Percentiles rank a stretch among this genome's conserved stretches.
These are phyloP conservation scores for Tursiops truncatus DNA, from an alignment of 2,113 vertebrate genomes.

Conservation along the genomic window DNA sequence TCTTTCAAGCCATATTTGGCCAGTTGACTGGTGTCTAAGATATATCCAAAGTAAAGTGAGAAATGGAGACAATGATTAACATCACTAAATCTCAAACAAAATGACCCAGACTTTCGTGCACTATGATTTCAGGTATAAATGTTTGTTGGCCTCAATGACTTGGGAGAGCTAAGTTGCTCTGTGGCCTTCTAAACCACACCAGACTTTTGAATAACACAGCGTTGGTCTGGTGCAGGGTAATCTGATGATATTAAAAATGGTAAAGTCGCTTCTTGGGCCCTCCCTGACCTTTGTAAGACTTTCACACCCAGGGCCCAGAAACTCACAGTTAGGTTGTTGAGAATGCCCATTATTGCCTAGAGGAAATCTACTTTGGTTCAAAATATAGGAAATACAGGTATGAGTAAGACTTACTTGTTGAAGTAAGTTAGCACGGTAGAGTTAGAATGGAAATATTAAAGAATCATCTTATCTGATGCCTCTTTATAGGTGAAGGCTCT, in stretches of 20 bases:
- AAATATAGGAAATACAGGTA: neutral
- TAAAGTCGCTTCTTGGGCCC: neutral
- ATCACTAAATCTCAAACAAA: neutral
- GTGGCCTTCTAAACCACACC: neutral
- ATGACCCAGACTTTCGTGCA: neutral
- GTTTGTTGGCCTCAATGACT: neutral
- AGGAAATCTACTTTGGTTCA: slow-evolving; percentile 7
- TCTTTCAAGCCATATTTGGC: neutral
- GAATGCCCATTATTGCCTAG: neutral
- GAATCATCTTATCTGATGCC: neutral
- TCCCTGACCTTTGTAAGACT: neutral
- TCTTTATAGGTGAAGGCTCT: neutral
- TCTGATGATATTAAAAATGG: neutral
- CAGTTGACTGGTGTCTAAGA: neutral
- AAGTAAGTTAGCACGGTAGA: neutral
- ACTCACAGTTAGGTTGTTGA: neutral
- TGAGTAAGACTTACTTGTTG: neutral
- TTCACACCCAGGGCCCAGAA: neutral
- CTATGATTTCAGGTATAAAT: neutral
- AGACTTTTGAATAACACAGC: neutral
- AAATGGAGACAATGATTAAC: neutral
- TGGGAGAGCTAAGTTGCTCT: neutral
- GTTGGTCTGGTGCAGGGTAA: neutral
- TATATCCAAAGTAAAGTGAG: neutral
- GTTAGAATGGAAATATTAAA: neutral